These are phyloP conservation scores for Hyles vespertilio DNA, from an alignment of 1,140 invertebrate species.

Conservation along the genomic window DNA sequence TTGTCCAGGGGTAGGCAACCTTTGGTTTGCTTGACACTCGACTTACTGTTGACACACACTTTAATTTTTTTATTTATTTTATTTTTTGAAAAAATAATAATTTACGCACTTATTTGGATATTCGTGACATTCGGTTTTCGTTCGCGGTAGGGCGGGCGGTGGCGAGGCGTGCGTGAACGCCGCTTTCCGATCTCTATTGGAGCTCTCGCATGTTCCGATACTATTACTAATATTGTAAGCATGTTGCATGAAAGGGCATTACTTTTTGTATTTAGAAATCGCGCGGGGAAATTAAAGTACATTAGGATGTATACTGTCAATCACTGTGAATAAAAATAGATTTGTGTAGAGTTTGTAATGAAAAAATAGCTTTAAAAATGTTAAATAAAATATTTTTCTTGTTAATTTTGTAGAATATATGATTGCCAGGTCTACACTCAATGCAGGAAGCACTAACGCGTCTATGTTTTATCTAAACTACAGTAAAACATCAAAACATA, in stretches of 20 bases:
- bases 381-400: too few species aligned
- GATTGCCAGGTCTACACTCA: too few species aligned
- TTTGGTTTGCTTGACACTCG: constrained; percentile 36
- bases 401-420: too few species aligned
- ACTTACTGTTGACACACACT: constrained; percentile 32
- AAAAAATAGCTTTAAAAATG: too few species aligned
- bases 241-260: constrained; percentile 22
- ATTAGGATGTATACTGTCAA: background rate
- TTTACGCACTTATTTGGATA: constrained; percentile 13
- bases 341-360: too few species aligned
- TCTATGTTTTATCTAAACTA: too few species aligned
- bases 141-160: constrained; percentile 59
- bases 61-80: constrained; percentile 1
- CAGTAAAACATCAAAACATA: constrained; percentile 3
- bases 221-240: constrained; percentile 35
- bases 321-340: too few species aligned
- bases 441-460: too few species aligned
- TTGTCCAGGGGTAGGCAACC: constrained; percentile 34
- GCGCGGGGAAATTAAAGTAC: background rate
- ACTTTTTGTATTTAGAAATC: constrained; percentile 5
- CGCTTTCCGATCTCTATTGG: constrained; percentile 51
- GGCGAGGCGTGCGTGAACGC: constrained; percentile 59
- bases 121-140: constrained; percentile 10
- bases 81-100: background rate
- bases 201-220: constrained; percentile 40